Percentiles rank a stretch among this genome's conserved stretches.
These are phyloP conservation scores for Andrena bucephala DNA, from an alignment of 2,888 invertebrate species.

Conservation along the genomic window DNA sequence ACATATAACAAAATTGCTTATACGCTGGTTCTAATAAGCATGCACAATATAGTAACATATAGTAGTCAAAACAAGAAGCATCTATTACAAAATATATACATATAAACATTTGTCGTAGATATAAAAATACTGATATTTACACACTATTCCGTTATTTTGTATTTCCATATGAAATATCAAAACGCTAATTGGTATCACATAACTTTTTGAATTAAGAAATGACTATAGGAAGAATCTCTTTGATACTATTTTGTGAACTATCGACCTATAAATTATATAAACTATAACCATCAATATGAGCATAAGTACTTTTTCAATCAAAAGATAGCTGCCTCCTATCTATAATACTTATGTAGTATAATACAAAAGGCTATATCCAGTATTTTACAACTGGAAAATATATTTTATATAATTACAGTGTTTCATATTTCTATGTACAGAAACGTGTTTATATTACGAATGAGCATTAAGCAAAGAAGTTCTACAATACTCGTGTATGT, in stretches of 20 bases:
- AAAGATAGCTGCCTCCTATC: constrained; percentile 39
- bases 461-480: constrained; percentile 32
- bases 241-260: constrained; percentile 6
- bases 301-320: constrained; percentile 36
- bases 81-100: constrained; percentile 51
- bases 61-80: constrained; percentile 50
- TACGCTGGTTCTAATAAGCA: constrained; percentile 58
- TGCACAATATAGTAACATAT: constrained; percentile 56
- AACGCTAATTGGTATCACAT: not conserved
- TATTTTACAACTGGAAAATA: constrained; percentile 37
- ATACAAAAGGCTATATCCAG: constrained; percentile 22
- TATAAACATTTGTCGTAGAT: constrained; percentile 41
- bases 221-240: constrained; percentile 15
- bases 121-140: constrained; percentile 60
- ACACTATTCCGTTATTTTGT: constrained; percentile 29
- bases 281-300: constrained; percentile 30
- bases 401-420: constrained; percentile 43
- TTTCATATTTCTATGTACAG: constrained; percentile 49
- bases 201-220: constrained; percentile 15
- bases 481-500: constrained; percentile 37
- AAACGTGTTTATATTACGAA: constrained; percentile 15
- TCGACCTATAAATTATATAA: constrained; percentile 11
- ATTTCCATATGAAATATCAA: constrained; percentile 26
- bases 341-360: constrained; percentile 31
- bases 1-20: constrained; percentile 34